These are phyloP conservation scores for Anthopleura sola DNA, from an alignment of 64 coral and sea anemone species.

Conservation along the genomic window DNA sequence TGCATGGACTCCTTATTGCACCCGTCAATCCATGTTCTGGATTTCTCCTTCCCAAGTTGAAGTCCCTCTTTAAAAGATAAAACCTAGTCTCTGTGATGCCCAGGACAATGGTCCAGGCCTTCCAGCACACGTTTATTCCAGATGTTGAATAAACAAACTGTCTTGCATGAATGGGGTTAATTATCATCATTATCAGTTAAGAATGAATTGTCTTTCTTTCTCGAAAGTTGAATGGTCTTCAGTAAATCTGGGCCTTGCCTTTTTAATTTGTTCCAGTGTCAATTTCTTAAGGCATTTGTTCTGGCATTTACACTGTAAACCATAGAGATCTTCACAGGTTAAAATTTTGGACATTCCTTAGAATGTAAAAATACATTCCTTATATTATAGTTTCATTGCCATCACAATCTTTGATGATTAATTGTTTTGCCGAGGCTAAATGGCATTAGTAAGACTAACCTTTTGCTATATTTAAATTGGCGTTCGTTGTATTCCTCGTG, in stretches of 20 bases:
- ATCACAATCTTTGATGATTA: no score
- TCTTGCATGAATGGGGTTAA: constrained; percentile 9
- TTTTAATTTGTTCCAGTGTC: neutral
- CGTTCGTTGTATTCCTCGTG: neutral
- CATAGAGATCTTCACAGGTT: neutral
- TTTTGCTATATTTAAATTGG: neutral
- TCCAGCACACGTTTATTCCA: constrained; percentile 29
- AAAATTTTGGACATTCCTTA: neutral
- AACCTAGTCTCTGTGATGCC: constrained; percentile 44
- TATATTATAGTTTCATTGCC: neutral
- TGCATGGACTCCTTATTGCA: neutral
- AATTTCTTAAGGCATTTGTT: neutral
- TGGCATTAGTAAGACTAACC: neutral
- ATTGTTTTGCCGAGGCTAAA: no score
- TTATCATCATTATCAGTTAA: constrained; percentile 13
- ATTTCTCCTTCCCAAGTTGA: constrained; percentile 10
- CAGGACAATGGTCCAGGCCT: constrained; percentile 33
- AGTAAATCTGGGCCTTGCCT: constrained; percentile 4
- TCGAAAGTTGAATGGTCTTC: neutral
- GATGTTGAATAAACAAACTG: constrained; percentile 38
- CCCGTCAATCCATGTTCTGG: constrained; percentile 36
- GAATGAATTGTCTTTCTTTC: constrained; percentile 8
- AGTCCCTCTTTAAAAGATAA: constrained; percentile 37
- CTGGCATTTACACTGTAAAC: neutral
- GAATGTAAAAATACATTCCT: neutral